These are phyloP conservation scores for Esox masquinongy DNA, from an alignment of 2,797 vertebrate species.

Conservation along the genomic window DNA sequence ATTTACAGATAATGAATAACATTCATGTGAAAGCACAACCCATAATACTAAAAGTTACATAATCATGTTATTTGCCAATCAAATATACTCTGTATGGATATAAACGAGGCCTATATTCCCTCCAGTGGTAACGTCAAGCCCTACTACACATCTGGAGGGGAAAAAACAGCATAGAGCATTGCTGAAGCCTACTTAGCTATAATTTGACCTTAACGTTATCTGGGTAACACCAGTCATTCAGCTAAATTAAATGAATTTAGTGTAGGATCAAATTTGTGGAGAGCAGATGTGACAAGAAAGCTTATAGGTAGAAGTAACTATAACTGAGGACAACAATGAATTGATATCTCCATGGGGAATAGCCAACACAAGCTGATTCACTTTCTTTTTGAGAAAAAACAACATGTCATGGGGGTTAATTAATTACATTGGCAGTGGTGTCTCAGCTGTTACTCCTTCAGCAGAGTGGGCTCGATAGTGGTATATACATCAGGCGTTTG, in stretches of 20 bases:
- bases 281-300: constrained; percentile 42
- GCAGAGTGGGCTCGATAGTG: constrained; percentile 24
- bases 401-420: constrained; percentile 38
- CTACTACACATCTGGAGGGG: background rate
- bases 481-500: constrained; percentile 56
- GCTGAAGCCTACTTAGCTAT: background rate
- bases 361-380: constrained; percentile 17
- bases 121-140: background rate
- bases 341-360: constrained; percentile 42
- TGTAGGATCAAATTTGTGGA: background rate
- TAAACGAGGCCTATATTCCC: background rate
- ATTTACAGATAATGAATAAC: background rate
- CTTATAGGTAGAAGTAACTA: constrained; percentile 44
- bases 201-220: background rate
- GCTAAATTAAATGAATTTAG: background rate
- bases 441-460: constrained; percentile 43
- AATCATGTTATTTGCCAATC: background rate
- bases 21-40: background rate
- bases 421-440: constrained; percentile 57
- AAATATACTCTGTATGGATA: background rate
- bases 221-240: background rate
- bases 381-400: constrained; percentile 28
- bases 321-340: constrained; percentile 28
- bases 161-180: background rate
- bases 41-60: background rate